Conservation (phyloP, 2,113 vertebrate genomes). For the Theristicus caerulescens region DNA sequence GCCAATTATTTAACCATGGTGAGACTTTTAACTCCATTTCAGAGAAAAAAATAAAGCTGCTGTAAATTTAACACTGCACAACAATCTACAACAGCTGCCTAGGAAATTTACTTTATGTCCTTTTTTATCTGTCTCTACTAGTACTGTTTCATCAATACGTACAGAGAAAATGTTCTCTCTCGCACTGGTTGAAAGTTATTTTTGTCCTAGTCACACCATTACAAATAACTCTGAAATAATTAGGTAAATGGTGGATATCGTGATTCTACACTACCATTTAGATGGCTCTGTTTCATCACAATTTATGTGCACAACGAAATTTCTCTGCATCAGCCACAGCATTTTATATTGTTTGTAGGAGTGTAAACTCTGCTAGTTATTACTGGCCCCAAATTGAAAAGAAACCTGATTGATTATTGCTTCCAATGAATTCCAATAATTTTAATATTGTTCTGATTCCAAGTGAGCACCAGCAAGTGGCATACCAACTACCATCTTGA, state of each 20-base stretch:
- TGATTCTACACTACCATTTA: background rate
- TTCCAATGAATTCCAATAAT: background rate
- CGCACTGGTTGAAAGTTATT: background rate
- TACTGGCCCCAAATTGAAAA: background rate
- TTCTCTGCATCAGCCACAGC: background rate
- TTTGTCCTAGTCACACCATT: background rate
- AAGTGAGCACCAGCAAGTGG: background rate
- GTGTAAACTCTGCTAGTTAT: background rate
- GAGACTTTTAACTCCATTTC: conserved; percentile 17
- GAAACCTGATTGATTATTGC: background rate
- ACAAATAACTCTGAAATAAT: background rate
- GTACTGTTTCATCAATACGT: background rate
- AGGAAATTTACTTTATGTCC: background rate
- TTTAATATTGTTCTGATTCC: background rate
- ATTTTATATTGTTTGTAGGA: background rate
- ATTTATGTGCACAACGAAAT: background rate
- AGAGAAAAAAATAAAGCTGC: background rate
- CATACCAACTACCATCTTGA: background rate
- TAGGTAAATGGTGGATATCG: background rate
- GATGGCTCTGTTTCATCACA: background rate
- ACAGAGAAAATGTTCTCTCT: background rate
- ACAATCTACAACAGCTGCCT: background rate
- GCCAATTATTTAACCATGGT: conserved; percentile 10
- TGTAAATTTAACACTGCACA: background rate
- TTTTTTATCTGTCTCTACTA: background rate